Percentiles rank a stretch among this genome's conserved stretches.
phyloP scores from a whole-genome alignment of 2,797 vertebrate genomes.

The Heterohyrax brucei region DNA sequence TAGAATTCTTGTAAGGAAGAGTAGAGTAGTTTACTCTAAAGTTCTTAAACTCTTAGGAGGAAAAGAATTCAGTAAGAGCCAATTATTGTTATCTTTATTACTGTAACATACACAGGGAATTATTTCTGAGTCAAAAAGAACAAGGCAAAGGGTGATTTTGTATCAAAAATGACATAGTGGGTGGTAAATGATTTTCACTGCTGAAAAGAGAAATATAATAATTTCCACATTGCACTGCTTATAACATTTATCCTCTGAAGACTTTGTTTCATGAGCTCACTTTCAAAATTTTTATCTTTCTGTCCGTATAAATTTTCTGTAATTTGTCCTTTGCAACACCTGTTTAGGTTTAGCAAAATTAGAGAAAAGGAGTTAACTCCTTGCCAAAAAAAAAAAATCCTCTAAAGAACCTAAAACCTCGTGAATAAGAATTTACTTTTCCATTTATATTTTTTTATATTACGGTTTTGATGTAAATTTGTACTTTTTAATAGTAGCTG shows the following conservation, averaged over 20 bases:
- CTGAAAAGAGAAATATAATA: conserved; percentile 61
- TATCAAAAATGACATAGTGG: conserved; percentile 74
- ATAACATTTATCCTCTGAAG: conserved; percentile 23
- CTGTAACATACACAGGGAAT: conserved; percentile 75
- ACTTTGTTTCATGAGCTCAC: conserved; percentile 5
- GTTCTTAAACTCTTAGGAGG: conserved; percentile 77
- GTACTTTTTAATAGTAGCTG: not conserved
- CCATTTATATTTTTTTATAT: not conserved
- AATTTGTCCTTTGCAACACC: conserved; percentile 51
- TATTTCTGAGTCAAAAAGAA: conserved; percentile 80
- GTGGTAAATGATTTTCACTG: conserved; percentile 70
- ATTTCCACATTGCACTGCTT: conserved; percentile 53
- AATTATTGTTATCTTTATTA: conserved; percentile 83
- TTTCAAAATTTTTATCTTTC: conserved; percentile 55
- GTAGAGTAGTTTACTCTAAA: conserved; percentile 71
- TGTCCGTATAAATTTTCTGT: not conserved
- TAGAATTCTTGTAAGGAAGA: conserved; percentile 70
- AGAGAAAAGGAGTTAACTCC: conserved; percentile 32
- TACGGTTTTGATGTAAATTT: conserved; percentile 38
- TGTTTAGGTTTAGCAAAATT: not conserved
- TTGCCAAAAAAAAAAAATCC: not conserved
- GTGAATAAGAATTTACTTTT: not conserved
- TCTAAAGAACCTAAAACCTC: not conserved
- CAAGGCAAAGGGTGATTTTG: conserved; percentile 56
- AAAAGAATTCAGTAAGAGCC: conserved; percentile 54